Percentiles rank a stretch among this genome's conserved stretches.
Conservation (phyloP, 2,797 vertebrate species). For the Tachyglossus aculeatus region DNA sequence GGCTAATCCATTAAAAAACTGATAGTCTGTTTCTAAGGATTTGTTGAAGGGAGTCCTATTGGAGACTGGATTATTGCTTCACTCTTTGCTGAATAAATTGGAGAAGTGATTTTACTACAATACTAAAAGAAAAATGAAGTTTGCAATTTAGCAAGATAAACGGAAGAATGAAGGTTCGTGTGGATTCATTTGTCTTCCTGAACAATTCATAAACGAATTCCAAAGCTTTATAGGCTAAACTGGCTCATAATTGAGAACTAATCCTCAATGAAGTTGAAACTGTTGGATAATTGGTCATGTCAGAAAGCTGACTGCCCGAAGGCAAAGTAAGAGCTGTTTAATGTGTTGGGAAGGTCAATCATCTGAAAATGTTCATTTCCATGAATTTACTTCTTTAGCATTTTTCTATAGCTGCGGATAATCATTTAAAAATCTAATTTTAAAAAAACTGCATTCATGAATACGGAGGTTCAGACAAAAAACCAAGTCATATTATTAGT, state of each 20-base stretch:
- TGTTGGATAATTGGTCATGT: slow-evolving; percentile 66
- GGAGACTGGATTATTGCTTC: too few relatives aligned
- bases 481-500: not conserved
- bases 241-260: slow-evolving; percentile 62
- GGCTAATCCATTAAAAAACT: too few relatives aligned
- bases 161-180: rapidly evolving
- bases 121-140: not conserved
- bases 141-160: not conserved
- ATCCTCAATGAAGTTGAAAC: slow-evolving; percentile 59
- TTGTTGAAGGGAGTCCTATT: too few relatives aligned
- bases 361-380: slow-evolving; percentile 60
- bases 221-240: slow-evolving; percentile 38
- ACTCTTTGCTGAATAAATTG: not conserved
- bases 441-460: slow-evolving; percentile 3
- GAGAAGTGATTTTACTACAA: not conserved
- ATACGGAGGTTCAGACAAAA: not conserved
- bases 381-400: slow-evolving; percentile 44
- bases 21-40: too few relatives aligned
- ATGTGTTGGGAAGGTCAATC: slow-evolving; percentile 49
- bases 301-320: slow-evolving; percentile 55
- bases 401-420: too few relatives aligned
- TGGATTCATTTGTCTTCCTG: slow-evolving; percentile 22
- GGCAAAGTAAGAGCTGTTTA: slow-evolving; percentile 61
- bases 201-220: slow-evolving; percentile 32
- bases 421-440: slow-evolving; percentile 26